Evolutionary conservation across 2,797 vertebrate genomes (phyloP).

Genomic region (Antrozous pallidus): DNA sequence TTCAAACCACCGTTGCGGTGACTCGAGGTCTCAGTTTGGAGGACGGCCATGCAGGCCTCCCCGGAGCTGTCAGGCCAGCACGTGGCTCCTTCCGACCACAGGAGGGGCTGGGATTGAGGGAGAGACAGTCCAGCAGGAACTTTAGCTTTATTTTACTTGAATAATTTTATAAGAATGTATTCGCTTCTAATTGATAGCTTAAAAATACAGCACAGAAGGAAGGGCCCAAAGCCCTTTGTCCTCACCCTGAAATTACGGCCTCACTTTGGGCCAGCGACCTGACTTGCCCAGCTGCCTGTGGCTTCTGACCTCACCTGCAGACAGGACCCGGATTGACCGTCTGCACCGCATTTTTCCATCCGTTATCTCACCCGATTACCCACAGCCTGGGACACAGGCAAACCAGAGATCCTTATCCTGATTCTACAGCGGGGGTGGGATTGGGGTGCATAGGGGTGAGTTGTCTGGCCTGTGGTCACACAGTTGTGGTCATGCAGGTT

Average conservation of each 20-base stretch:
- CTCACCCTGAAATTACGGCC: conserved; percentile 14
- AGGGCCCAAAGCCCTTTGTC: neutral
- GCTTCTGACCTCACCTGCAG: conserved; percentile 48
- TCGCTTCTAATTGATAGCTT: neutral
- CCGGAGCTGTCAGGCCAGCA: no score
- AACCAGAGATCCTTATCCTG: neutral
- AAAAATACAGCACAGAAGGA: neutral
- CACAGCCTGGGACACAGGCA: neutral
- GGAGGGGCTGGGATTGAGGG: neutral
- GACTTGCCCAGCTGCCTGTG: neutral
- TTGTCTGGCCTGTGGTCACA: neutral
- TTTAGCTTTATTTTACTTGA: conserved; percentile 15
- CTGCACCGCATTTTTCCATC: neutral
- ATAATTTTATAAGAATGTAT: neutral
- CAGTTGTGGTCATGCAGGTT: neutral
- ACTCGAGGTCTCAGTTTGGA: no score
- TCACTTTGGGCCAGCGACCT: neutral
- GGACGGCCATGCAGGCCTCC: no score
- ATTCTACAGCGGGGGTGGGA: neutral
- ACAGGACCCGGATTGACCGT: neutral
- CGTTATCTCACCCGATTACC: neutral
- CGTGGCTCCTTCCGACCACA: no score
- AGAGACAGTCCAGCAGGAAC: neutral
- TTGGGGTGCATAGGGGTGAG: neutral
- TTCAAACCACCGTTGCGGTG: no score